Evolutionary conservation across 2,797 vertebrate genomes (phyloP).

Genomic region (Sebastolobus alascanus): DNA sequence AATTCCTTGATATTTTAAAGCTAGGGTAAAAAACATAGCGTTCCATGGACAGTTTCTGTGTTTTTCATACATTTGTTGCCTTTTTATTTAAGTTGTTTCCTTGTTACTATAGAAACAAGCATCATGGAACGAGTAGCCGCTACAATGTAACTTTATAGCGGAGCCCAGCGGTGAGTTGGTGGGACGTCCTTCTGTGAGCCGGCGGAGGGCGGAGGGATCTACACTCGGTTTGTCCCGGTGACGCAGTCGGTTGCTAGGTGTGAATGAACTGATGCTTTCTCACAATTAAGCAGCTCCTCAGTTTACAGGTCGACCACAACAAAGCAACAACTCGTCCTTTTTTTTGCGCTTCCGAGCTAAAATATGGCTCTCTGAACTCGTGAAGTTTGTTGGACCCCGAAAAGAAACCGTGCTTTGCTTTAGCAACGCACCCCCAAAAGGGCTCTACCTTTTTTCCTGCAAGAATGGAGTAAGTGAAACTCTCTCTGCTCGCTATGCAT

Average conservation of each 20-base stretch:
- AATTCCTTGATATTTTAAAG: neutral
- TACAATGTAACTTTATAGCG: neutral
- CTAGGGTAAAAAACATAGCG: neutral
- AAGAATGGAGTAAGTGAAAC: constrained; percentile 89
- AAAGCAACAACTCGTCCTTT: constrained; percentile 74
- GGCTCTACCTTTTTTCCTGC: constrained; percentile 81
- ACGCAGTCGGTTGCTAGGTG: constrained; percentile 90
- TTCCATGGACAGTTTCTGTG: no score
- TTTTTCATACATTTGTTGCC: no score
- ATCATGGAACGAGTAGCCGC: neutral
- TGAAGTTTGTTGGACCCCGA: constrained; percentile 65
- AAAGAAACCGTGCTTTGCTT: constrained; percentile 87
- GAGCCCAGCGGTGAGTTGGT: constrained; percentile 1
- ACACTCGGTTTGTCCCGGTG: constrained; percentile 65
- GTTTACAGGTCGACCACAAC: constrained; percentile 86
- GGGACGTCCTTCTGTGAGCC: constrained; percentile 54
- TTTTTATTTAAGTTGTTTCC: neutral
- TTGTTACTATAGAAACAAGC: neutral
- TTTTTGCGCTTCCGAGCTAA: constrained; percentile 40
- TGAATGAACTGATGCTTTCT: constrained; percentile 85
- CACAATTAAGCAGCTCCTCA: constrained; percentile 81
- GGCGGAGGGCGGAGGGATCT: constrained; percentile 63
- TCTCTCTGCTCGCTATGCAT: constrained; percentile 27
- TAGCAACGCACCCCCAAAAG: constrained; percentile 86
- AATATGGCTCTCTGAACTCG: constrained; percentile 85